Evolutionary conservation across 1,140 invertebrate genomes (phyloP).

Genomic region (Trissolcus basalis): DNA sequence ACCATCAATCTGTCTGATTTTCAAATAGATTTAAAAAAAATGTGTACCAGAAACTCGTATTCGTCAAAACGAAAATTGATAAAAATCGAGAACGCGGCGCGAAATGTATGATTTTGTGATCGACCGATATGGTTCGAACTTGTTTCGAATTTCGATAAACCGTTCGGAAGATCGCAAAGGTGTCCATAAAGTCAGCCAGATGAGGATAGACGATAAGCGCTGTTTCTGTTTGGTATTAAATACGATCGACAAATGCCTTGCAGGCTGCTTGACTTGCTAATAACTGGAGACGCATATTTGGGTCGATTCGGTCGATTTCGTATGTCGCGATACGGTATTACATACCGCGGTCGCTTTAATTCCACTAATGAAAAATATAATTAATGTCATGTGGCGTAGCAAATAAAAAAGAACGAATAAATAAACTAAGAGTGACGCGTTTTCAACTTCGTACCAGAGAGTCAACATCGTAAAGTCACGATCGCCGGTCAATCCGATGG

Average conservation of each 20-base stretch:
- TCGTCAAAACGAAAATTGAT: too few relatives aligned
- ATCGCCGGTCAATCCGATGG: slow-evolving; percentile 40
- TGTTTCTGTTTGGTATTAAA: slow-evolving; percentile 43
- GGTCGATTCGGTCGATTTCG: slow-evolving; percentile 51
- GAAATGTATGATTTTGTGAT: too few relatives aligned
- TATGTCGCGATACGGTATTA: slow-evolving; percentile 1
- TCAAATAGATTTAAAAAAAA: too few relatives aligned
- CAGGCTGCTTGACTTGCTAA: slow-evolving; percentile 57
- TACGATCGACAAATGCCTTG: slow-evolving; percentile 49
- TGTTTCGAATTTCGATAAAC: not conserved
- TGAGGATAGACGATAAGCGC: slow-evolving; percentile 45
- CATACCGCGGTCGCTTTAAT: slow-evolving; percentile 23
- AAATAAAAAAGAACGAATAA: slow-evolving; percentile 11
- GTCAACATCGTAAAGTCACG: slow-evolving; percentile 36
- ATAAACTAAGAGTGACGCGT: too few relatives aligned
- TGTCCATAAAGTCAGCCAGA: slow-evolving; percentile 43
- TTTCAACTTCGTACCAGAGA: too few relatives aligned
- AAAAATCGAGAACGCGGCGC: too few relatives aligned
- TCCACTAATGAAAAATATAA: slow-evolving; percentile 38
- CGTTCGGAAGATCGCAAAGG: slow-evolving; percentile 24
- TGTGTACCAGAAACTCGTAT: too few relatives aligned
- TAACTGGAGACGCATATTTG: slow-evolving; percentile 55
- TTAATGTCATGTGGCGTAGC: slow-evolving; percentile 21
- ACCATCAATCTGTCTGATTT: too few relatives aligned
- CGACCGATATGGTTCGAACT: too few relatives aligned